phyloP scores from a whole-genome alignment of 1,140 invertebrate genomes.

The Scaptodrosophila lebanonensis region DNA sequence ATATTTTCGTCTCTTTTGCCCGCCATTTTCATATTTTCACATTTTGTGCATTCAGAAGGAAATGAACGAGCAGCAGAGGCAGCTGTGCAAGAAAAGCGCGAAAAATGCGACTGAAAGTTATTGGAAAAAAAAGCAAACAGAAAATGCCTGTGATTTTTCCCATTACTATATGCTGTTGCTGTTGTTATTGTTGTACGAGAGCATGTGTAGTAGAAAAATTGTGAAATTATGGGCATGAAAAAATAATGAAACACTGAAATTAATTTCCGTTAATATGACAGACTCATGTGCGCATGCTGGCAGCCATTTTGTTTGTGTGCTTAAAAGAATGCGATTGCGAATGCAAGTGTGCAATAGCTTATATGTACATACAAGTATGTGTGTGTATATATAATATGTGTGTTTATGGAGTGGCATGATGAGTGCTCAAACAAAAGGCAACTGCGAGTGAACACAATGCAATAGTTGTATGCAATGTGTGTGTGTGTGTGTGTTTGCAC shows the following conservation, averaged over 20 bases:
- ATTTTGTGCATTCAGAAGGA: conserved; percentile 55
- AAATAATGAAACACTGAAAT: conserved; percentile 47
- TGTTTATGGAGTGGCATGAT: too few relatives aligned
- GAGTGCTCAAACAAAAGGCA: too few relatives aligned
- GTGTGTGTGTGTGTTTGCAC: conserved; percentile 4
- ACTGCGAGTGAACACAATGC: too few relatives aligned
- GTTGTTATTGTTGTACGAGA: too few relatives aligned
- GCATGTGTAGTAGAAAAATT: conserved; percentile 18
- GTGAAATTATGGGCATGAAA: conserved; percentile 6
- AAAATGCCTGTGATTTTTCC: conserved; percentile 1
- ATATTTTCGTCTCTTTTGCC: conserved; percentile 46
- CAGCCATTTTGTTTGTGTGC: conserved; percentile 1
- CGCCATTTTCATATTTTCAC: conserved; percentile 35
- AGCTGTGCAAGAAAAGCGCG: conserved; percentile 17
- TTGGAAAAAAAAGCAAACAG: conserved; percentile 23
- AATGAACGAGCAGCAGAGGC: conserved; percentile 51
- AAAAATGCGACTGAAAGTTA: conserved; percentile 23
- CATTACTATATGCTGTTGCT: not conserved
- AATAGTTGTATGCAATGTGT: not conserved
- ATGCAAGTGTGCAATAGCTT: too few relatives aligned
- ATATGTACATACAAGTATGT: too few relatives aligned
- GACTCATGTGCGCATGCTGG: not conserved
- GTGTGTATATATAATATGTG: not conserved
- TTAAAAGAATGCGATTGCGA: too few relatives aligned
- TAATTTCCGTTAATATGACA: conserved; percentile 59